Evolutionary conservation across 2,113 vertebrate species (phyloP).

Genomic region (Isurus oxyrinchus): DNA sequence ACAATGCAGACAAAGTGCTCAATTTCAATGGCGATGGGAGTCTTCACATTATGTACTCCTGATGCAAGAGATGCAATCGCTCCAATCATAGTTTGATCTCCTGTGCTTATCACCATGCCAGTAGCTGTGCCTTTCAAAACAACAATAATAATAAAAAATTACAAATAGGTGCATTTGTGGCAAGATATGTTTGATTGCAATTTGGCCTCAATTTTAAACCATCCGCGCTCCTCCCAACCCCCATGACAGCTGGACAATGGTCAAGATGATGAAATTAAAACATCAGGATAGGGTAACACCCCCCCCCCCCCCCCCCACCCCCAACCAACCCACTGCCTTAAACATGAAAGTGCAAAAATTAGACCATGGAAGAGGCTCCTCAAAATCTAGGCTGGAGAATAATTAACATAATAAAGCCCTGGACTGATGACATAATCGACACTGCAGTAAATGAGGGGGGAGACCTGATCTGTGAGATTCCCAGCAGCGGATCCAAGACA

Average conservation of each 20-base stretch:
- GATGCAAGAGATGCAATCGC: constrained; percentile 65
- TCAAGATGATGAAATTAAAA: not conserved
- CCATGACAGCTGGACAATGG: not conserved
- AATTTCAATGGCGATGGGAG: constrained; percentile 66
- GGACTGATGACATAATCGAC: not conserved
- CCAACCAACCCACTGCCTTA: not conserved
- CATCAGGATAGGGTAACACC: too few species aligned
- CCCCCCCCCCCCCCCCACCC: too few species aligned
- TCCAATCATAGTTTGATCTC: constrained; percentile 65
- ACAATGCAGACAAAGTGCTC: constrained; percentile 69
- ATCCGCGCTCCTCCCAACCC: not conserved
- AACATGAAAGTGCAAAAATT: not conserved
- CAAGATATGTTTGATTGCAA: not conserved
- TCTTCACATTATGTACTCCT: constrained; percentile 62
- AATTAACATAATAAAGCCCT: not conserved
- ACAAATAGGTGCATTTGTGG: not conserved
- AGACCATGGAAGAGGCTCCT: not conserved
- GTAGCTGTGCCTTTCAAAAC: constrained; percentile 56
- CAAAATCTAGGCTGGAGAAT: not conserved
- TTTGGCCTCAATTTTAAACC: not conserved
- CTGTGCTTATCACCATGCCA: constrained; percentile 65
- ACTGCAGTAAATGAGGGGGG: not conserved
- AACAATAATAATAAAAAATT: not conserved
- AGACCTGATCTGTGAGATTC: too few species aligned
- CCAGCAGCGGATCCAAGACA: too few species aligned